Evolutionary conservation across 2,888 invertebrate genomes (phyloP).

Genomic region (Andrena fulva): DNA sequence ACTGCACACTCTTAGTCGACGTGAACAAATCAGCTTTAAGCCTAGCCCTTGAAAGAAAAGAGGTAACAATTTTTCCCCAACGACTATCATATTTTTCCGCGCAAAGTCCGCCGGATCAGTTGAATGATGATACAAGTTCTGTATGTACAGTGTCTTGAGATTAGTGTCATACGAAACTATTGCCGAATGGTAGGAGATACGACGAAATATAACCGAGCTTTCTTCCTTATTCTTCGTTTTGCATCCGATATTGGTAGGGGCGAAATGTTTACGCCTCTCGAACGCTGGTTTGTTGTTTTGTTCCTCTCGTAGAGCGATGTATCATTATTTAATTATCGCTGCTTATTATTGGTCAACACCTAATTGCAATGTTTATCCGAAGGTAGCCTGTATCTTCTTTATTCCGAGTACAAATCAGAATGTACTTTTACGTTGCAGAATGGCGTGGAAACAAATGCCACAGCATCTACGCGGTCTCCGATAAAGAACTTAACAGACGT

Average conservation of each 20-base stretch:
- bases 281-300: no score
- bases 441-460: slow-evolving; percentile 93
- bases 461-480: slow-evolving; percentile 92
- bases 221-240: background rate
- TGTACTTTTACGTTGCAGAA: slow-evolving; percentile 86
- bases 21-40: slow-evolving; percentile 92
- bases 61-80: slow-evolving; percentile 85
- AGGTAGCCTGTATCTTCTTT: background rate
- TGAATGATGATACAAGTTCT: no score
- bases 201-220: background rate
- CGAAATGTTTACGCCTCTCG: no score
- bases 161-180: background rate
- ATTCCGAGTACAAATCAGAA: background rate
- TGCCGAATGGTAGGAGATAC: background rate
- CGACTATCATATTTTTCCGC: slow-evolving; percentile 15
- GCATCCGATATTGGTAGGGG: no score
- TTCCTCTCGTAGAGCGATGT: no score
- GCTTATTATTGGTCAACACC: no score
- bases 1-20: slow-evolving; percentile 96
- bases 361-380: background rate
- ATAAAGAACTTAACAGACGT: slow-evolving; percentile 94
- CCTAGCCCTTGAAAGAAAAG: slow-evolving; percentile 90
- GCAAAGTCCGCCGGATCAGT: slow-evolving; percentile 10
- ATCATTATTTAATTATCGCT: no score
- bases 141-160: background rate